phyloP scores from a whole-genome alignment of 2,797 vertebrate species.

The Lacerta agilis region DNA sequence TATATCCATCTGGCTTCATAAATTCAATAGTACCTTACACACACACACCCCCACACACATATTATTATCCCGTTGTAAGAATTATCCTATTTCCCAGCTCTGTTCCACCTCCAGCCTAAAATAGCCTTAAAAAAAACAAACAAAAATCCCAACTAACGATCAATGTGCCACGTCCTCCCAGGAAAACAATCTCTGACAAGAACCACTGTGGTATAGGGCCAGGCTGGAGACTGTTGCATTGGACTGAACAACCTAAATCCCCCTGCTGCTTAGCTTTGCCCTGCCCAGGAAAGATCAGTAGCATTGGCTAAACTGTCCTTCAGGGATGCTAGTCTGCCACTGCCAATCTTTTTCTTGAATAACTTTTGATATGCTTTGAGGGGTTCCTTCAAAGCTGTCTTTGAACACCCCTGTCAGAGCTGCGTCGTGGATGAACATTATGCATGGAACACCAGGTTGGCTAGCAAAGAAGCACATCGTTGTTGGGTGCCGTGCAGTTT shows the following conservation, averaged over 20 bases:
- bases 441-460: accelerated
- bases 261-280: background rate
- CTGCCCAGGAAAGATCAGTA: background rate
- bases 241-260: background rate
- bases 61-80: background rate
- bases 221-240: background rate
- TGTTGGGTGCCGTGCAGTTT: background rate
- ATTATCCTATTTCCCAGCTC: background rate
- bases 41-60: too few relatives aligned
- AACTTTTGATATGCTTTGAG: background rate
- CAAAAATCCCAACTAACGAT: background rate
- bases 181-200: background rate
- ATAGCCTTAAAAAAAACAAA: background rate
- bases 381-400: background rate
- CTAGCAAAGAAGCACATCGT: background rate
- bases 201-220: background rate
- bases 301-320: background rate
- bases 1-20: background rate
- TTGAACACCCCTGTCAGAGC: background rate
- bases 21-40: background rate
- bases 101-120: background rate
- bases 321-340: accelerated
- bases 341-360: background rate
- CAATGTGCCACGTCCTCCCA: background rate
- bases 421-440: accelerated